Evolutionary conservation across 1,140 invertebrate genomes (phyloP).

Genomic region (Glomeris maerens): DNA sequence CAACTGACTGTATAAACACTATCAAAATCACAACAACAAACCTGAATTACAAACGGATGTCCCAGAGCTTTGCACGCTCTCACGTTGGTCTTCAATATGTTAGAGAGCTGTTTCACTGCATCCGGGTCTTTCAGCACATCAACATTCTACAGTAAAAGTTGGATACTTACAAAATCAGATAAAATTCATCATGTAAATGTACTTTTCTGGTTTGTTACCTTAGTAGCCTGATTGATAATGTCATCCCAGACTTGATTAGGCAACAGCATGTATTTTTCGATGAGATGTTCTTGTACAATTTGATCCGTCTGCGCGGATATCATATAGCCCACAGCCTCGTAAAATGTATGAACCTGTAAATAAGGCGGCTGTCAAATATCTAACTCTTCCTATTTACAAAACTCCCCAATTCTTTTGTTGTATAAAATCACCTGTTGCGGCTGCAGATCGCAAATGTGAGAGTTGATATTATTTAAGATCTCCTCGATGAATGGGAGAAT

Average conservation of each 20-base stretch:
- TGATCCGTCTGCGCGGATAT: slow-evolving; percentile 88
- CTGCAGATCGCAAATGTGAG: slow-evolving; percentile 97
- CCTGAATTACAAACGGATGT: slow-evolving; percentile 86
- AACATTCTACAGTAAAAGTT: slow-evolving; percentile 53
- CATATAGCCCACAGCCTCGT: slow-evolving; percentile 99
- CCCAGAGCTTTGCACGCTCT: slow-evolving; percentile 93
- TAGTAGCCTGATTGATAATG: slow-evolving; percentile 89
- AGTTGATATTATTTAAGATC: slow-evolving; percentile 87
- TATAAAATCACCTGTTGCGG: slow-evolving; percentile 68
- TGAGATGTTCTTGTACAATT: slow-evolving; percentile 74
- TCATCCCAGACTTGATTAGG: slow-evolving; percentile 99
- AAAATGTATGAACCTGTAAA: slow-evolving; percentile 93
- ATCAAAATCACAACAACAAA: too few relatives aligned
- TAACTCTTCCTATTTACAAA: too few relatives aligned
- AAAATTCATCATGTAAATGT: neutral
- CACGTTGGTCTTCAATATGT: slow-evolving; percentile 98
- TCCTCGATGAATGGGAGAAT: slow-evolving; percentile 97
- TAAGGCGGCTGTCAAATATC: too few relatives aligned
- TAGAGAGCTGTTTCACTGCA: slow-evolving; percentile 90
- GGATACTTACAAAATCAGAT: slow-evolving; percentile 9
- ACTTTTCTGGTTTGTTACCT: slow-evolving; percentile 31
- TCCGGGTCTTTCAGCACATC: slow-evolving; percentile 91
- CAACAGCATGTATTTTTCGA: slow-evolving; percentile 93
- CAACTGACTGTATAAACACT: too few relatives aligned
- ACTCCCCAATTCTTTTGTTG: too few relatives aligned